phyloP scores from a whole-genome alignment of 2,888 invertebrate species.

The Tortrix viridana region DNA sequence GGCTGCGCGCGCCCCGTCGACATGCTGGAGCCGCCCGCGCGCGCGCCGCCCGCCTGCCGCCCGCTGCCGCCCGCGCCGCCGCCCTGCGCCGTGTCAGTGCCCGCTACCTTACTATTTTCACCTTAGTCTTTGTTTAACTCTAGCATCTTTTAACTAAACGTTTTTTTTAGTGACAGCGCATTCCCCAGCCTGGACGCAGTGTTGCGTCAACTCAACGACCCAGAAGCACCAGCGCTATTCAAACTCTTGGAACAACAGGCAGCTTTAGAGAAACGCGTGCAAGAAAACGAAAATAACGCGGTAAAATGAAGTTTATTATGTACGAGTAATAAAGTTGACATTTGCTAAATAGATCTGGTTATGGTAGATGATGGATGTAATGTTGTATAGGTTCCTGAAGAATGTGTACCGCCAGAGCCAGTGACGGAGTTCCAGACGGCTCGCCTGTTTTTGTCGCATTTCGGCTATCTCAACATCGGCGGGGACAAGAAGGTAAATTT shows the following conservation, averaged over 20 bases:
- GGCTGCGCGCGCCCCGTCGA: constrained; percentile 72
- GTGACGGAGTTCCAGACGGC: constrained; percentile 98
- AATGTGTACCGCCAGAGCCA: constrained; percentile 90
- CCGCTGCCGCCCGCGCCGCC: constrained; percentile 86
- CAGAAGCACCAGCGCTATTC: constrained; percentile 86
- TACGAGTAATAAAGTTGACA: not conserved
- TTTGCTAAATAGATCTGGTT: not conserved
- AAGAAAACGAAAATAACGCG: constrained; percentile 70
- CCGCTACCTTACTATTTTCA: not conserved
- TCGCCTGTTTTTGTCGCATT: constrained; percentile 96
- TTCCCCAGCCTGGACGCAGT: constrained; percentile 95
- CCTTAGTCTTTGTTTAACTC: not conserved
- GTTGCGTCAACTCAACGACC: constrained; percentile 85
- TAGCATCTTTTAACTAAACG: too few relatives aligned
- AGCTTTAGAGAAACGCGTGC: constrained; percentile 81
- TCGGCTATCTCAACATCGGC: constrained; percentile 92
- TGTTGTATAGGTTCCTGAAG: constrained; percentile 84
- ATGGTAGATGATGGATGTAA: not conserved
- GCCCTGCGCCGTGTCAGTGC: constrained; percentile 90
- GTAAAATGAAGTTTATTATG: constrained; percentile 46
- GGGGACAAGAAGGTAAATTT: constrained; percentile 76
- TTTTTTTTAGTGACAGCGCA: constrained; percentile 89
- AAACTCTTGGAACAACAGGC: constrained; percentile 89
- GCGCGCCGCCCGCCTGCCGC: constrained; percentile 44
- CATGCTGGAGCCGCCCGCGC: constrained; percentile 55